Conservation (phyloP, 1,140 invertebrate genomes). For the Fopius arisanus region DNA sequence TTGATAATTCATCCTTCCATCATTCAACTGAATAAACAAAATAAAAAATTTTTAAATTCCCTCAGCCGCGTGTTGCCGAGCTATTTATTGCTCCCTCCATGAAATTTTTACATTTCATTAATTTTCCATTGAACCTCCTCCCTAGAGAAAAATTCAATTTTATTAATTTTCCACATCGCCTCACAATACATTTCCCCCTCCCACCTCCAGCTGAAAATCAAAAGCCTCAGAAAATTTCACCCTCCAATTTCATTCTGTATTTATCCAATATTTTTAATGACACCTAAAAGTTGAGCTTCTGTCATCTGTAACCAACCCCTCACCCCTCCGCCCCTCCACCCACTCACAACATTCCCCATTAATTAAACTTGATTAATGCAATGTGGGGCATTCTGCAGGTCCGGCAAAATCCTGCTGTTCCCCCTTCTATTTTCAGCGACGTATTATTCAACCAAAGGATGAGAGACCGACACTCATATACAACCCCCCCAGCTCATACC, state of each 20-base stretch:
- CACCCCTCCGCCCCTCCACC: not conserved
- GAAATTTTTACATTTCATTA: not conserved
- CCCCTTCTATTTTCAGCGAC: constrained; percentile 12
- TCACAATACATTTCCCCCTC: not conserved
- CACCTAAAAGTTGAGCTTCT: not conserved
- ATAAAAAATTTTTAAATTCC: not conserved
- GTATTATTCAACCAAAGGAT: not conserved
- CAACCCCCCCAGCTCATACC: constrained; percentile 4
- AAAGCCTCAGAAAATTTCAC: not conserved
- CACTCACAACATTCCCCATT: constrained; percentile 16
- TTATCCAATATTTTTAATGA: not conserved
- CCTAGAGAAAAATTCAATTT: not conserved
- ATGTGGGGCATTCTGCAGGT: constrained; percentile 28
- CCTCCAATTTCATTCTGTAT: not conserved
- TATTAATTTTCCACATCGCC: not conserved
- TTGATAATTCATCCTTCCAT: too few species aligned
- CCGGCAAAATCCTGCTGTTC: constrained; percentile 20
- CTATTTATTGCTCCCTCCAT: not conserved
- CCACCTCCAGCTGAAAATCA: not conserved
- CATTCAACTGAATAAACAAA: not conserved
- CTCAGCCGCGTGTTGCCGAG: not conserved
- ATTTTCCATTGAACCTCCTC: not conserved
- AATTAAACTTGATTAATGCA: constrained; percentile 34
- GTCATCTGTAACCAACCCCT: not conserved
- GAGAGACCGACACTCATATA: not conserved